A percentile compares a stretch with the other conserved stretches of the same genome.
phyloP scores from a whole-genome alignment of 2,113 vertebrate genomes.

The Pseudorectes ferrugineus region DNA sequence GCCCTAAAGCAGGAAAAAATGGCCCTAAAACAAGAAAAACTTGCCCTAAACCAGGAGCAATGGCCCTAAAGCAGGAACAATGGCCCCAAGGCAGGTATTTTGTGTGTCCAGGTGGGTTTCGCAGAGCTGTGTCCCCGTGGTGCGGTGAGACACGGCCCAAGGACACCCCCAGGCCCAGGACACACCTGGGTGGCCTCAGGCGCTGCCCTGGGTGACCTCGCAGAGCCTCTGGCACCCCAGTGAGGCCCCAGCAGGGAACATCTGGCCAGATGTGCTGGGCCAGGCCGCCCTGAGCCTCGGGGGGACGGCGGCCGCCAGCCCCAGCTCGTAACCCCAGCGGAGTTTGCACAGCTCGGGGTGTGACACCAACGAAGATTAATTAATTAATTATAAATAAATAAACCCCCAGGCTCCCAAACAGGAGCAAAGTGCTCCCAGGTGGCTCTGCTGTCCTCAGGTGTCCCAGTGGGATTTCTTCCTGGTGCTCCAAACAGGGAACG shows the following conservation, averaged over 20 bases:
- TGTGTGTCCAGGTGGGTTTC: neutral
- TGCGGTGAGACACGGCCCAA: rapidly evolving
- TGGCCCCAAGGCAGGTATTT: rapidly evolving
- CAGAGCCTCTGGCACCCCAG: neutral
- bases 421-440: neutral
- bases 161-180: neutral
- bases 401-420: neutral
- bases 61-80: neutral
- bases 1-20: neutral
- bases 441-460: neutral
- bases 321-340: neutral
- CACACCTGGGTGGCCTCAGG: rapidly evolving
- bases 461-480: neutral
- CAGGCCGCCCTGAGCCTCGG: neutral
- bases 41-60: neutral
- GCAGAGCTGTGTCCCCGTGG: neutral
- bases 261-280: neutral
- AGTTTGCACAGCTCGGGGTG: neutral
- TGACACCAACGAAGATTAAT: neutral
- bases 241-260: neutral
- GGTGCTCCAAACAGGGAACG: neutral
- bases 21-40: neutral
- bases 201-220: neutral
- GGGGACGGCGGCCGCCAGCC: rapidly evolving
- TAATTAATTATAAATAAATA: neutral